phyloP scores from a whole-genome alignment of 2,888 invertebrate species.

The Lasioglossum lativentre region DNA sequence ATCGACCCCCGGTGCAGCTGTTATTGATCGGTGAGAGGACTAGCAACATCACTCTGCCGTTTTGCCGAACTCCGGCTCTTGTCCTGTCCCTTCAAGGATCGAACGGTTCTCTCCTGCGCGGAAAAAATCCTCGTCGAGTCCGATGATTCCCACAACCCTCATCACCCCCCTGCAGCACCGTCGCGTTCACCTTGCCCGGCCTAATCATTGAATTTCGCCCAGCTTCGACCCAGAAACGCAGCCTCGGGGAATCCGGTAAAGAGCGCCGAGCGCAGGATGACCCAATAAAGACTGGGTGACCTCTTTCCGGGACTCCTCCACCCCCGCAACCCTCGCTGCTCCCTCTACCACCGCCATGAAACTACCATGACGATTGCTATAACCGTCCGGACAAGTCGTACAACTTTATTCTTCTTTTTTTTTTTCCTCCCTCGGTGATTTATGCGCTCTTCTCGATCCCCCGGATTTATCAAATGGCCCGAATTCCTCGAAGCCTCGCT shows the following conservation, averaged over 20 bases:
- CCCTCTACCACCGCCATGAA: conserved; percentile 14
- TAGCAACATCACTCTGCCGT: conserved; percentile 78
- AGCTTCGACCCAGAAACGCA: conserved; percentile 47
- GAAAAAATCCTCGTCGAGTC: background rate
- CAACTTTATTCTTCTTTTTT: background rate
- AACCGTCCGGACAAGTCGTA: background rate
- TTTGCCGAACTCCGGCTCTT: conserved; percentile 65
- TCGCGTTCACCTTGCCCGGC: conserved; percentile 6
- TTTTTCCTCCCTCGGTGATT: background rate
- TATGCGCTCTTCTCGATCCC: background rate
- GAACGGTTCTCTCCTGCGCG: conserved; percentile 17
- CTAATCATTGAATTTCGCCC: conserved; percentile 27
- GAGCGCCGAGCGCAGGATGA: conserved; percentile 48
- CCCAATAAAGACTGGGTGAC: conserved; percentile 65
- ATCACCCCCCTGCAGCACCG: background rate
- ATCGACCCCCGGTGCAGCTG: conserved; percentile 83
- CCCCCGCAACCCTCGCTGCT: background rate
- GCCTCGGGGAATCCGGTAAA: conserved; percentile 39
- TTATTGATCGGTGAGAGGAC: conserved; percentile 83
- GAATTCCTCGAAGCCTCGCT: background rate
- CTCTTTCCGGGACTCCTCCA: conserved; percentile 54
- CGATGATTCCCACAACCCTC: background rate
- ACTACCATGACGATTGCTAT: conserved; percentile 7
- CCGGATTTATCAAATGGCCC: background rate
- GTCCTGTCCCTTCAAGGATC: conserved; percentile 74